Evolutionary conservation across 2,888 invertebrate species (phyloP).

Genomic region (Xestobium rufovillosum): DNA sequence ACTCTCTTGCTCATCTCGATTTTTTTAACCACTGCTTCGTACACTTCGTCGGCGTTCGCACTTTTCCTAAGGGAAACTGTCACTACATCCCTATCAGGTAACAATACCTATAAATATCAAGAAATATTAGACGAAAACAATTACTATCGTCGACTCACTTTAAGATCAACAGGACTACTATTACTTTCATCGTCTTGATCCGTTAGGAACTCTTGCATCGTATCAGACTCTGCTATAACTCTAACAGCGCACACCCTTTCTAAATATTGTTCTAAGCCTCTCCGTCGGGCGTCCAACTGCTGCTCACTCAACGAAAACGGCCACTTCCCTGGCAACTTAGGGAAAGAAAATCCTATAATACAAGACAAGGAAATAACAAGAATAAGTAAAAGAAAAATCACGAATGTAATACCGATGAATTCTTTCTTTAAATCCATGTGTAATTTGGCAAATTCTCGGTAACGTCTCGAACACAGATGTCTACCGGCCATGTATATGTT

Average conservation of each 20-base stretch:
- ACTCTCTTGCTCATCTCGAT: conserved; percentile 73
- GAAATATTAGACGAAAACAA: not conserved
- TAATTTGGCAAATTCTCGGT: conserved; percentile 89
- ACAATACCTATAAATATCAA: conserved; percentile 50
- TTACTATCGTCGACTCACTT: conserved; percentile 40
- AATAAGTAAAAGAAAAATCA: conserved; percentile 4
- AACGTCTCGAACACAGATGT: conserved; percentile 92
- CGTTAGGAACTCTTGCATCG: conserved; percentile 95
- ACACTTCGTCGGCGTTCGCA: conserved; percentile 85
- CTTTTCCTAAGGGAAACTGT: conserved; percentile 84
- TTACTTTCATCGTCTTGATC: conserved; percentile 80
- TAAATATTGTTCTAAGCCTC: conserved; percentile 94
- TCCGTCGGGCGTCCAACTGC: conserved; percentile 87
- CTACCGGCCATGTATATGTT: conserved; percentile 99
- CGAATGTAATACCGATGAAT: conserved; percentile 62
- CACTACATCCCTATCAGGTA: conserved; percentile 87
- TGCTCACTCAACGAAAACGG: conserved; percentile 96
- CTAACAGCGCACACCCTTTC: conserved; percentile 97
- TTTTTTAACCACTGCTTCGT: conserved; percentile 77
- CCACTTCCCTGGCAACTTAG: conserved; percentile 98
- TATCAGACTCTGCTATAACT: conserved; percentile 95
- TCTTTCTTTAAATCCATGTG: conserved; percentile 86
- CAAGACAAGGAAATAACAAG: conserved; percentile 2
- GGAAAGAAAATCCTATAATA: conserved; percentile 76
- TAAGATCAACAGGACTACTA: conserved; percentile 58